Percentiles rank a stretch among this genome's conserved stretches.
These are phyloP conservation scores for Tolmerus cingulatus DNA, from an alignment of 2,888 invertebrate genomes.

Conservation along the genomic window DNA sequence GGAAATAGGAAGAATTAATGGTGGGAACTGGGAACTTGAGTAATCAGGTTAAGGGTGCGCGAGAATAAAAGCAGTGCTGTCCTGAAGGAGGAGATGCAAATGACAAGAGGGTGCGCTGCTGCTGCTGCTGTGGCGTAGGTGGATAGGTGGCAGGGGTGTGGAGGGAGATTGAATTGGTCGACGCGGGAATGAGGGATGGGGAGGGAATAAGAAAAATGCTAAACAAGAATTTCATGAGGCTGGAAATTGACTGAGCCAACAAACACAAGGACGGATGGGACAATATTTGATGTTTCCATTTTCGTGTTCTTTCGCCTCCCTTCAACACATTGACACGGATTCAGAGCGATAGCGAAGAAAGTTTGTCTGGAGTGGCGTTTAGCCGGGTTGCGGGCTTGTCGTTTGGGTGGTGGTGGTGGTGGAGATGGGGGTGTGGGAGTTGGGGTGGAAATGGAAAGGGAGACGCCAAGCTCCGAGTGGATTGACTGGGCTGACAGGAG, in stretches of 20 bases:
- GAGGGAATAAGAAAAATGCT: conserved; percentile 37
- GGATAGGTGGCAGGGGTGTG: background rate
- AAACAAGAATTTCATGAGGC: conserved; percentile 42
- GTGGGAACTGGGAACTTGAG: conserved; percentile 43
- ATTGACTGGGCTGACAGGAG: conserved; percentile 33
- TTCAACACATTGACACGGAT: conserved; percentile 37
- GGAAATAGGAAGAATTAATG: conserved; percentile 39
- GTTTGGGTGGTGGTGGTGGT: background rate
- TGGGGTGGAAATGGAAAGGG: background rate
- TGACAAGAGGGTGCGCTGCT: conserved; percentile 21
- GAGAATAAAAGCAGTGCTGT: conserved; percentile 36
- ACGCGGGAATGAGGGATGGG: background rate
- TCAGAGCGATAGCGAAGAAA: conserved; percentile 27
- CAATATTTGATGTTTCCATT: conserved; percentile 42
- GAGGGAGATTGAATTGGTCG: background rate
- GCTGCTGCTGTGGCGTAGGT: background rate
- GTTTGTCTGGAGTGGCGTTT: conserved; percentile 32
- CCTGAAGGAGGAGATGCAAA: conserved; percentile 37
- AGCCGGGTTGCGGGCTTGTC: background rate
- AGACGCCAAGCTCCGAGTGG: background rate
- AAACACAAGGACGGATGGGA: conserved; percentile 38
- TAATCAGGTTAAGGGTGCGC: conserved; percentile 48
- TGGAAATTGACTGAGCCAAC: conserved; percentile 41
- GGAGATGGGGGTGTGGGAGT: background rate
- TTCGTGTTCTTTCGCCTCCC: conserved; percentile 16